Percentiles rank a stretch among this genome's conserved stretches.
Evolutionary conservation across 1,140 invertebrate genomes (phyloP).

Genomic region (Rhopalosiphum maidis): DNA sequence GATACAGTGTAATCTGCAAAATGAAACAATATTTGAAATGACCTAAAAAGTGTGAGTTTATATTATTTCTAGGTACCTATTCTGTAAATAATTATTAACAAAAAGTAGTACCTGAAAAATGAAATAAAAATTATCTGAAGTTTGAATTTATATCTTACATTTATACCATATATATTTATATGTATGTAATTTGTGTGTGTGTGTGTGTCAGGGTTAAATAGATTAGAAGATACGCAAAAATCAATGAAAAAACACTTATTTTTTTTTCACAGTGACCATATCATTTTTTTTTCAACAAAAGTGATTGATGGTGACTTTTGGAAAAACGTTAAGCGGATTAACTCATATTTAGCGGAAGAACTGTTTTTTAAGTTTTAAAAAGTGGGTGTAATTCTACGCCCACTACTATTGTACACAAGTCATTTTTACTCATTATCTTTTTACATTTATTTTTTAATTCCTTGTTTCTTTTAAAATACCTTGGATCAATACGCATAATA

Average conservation of each 20-base stretch:
- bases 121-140: background rate
- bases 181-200: background rate
- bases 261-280: background rate
- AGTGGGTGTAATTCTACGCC: background rate
- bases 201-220: background rate
- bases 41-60: background rate
- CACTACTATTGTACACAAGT: background rate
- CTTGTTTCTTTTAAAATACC: background rate
- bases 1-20: background rate
- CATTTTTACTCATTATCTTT: slow-evolving; percentile 4
- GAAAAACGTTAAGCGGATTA: background rate
- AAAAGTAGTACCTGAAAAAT: background rate
- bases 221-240: background rate
- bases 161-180: background rate
- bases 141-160: background rate
- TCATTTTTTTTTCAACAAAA: background rate
- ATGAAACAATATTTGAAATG: background rate
- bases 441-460: background rate
- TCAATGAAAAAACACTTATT: background rate
- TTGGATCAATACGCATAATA: background rate
- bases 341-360: background rate
- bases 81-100: background rate
- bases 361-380: slow-evolving; percentile 8
- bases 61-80: background rate
- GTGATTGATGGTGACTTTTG: slow-evolving; percentile 11